Conservation (phyloP, 2,113 vertebrate genomes). For the Struthidea cinerea region DNA sequence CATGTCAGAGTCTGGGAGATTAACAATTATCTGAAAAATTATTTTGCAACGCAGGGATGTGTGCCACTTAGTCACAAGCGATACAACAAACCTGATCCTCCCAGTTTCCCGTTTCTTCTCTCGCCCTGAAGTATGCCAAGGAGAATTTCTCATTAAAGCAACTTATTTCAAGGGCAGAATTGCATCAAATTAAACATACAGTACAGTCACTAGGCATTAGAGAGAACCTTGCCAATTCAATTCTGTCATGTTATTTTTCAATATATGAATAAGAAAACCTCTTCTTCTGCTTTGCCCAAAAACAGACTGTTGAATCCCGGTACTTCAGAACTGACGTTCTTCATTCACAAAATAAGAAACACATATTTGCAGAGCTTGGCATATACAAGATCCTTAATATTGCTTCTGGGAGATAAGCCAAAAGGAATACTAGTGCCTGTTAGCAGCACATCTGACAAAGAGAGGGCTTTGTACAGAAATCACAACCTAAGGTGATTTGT, state of each 20-base stretch:
- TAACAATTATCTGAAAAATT: neutral
- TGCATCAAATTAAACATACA: neutral
- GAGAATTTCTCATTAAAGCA: neutral
- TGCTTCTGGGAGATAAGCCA: neutral
- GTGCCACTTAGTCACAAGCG: neutral
- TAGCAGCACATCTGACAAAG: neutral
- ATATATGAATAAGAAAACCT: neutral
- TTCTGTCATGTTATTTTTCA: neutral
- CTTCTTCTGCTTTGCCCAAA: neutral
- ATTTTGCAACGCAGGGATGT: neutral
- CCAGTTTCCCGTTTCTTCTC: neutral
- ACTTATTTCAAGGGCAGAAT: neutral
- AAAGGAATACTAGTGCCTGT: neutral
- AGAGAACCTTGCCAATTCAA: neutral
- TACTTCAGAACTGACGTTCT: neutral
- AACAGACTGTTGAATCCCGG: neutral
- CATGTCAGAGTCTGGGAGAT: neutral
- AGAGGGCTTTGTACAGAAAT: neutral
- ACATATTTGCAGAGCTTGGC: neutral
- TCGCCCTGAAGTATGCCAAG: neutral
- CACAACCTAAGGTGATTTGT: neutral
- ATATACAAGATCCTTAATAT: neutral
- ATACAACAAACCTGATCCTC: neutral
- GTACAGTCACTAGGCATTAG: neutral
- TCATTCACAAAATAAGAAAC: neutral